A percentile compares a stretch with the other conserved stretches of the same genome.
Evolutionary conservation across 2,888 invertebrate species (phyloP).

Genomic region (Parnassius smintheus): DNA sequence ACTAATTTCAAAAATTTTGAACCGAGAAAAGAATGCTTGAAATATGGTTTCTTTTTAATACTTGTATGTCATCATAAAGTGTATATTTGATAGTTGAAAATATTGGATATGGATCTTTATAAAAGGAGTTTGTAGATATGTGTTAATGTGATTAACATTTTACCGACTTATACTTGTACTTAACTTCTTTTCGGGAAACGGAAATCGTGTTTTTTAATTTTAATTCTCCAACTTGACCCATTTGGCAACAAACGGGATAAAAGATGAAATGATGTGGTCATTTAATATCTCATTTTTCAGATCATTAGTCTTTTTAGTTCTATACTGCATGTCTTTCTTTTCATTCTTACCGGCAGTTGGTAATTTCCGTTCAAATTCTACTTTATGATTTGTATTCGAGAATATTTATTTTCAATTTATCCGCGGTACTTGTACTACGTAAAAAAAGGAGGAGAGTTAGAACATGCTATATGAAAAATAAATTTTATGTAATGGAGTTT

Average conservation of each 20-base stretch:
- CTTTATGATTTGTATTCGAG: slow-evolving; percentile 1
- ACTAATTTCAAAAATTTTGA: background rate
- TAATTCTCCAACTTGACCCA: slow-evolving; percentile 17
- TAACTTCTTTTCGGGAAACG: slow-evolving; percentile 15
- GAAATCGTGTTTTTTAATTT: slow-evolving; percentile 6
- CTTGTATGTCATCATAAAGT: no score
- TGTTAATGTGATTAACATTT: no score
- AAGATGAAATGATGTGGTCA: background rate
- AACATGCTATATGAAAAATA: slow-evolving; percentile 3
- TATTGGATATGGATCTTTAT: no score
- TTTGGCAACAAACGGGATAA: slow-evolving; percentile 16
- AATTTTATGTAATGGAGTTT: slow-evolving; percentile 14
- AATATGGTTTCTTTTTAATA: background rate
- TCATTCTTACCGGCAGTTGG: background rate
- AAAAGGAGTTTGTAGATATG: no score
- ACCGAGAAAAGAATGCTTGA: slow-evolving; percentile 1
- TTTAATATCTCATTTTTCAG: no score
- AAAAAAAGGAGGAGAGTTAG: background rate
- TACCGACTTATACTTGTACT: no score
- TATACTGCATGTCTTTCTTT: background rate
- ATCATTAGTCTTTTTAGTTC: background rate
- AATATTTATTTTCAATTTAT: slow-evolving; percentile 6
- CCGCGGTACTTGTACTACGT: background rate
- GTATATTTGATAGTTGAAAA: no score
- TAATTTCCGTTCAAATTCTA: background rate